Percentiles rank a stretch among this genome's conserved stretches.
phyloP scores from a whole-genome alignment of 2,797 vertebrate genomes.

The Nasua narica region DNA sequence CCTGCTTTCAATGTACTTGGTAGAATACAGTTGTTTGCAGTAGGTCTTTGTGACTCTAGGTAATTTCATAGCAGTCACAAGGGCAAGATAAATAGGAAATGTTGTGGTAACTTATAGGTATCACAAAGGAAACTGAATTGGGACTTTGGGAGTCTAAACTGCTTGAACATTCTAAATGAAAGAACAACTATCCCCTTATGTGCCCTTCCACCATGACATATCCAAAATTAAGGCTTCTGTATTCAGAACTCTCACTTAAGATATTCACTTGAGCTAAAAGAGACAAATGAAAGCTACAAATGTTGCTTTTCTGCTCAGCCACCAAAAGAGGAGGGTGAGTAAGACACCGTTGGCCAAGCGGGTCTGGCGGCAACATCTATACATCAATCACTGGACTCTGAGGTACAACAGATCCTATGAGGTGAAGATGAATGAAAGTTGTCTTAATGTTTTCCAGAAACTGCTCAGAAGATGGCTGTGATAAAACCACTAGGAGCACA shows the following conservation, averaged over 20 bases:
- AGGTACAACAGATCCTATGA: neutral
- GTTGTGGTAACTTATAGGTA: neutral
- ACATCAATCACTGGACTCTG: neutral
- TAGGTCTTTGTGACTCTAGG: neutral
- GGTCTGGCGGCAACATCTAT: neutral
- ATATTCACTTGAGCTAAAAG: neutral
- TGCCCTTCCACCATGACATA: neutral
- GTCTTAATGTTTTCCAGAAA: neutral
- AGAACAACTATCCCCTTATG: neutral
- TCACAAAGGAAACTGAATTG: neutral
- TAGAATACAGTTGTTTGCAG: neutral
- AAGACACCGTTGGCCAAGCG: neutral
- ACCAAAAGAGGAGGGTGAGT: neutral
- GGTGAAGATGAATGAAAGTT: conserved; percentile 32
- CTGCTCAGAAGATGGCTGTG: neutral
- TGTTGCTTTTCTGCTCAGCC: neutral
- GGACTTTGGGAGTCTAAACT: neutral
- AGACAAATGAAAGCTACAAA: neutral
- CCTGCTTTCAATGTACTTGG: neutral
- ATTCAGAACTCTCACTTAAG: neutral
- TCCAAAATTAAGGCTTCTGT: neutral
- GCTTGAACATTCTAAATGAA: neutral
- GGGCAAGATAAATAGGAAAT: neutral
- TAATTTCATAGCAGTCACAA: neutral
- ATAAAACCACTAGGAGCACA: neutral